Evolutionary conservation across 2,888 invertebrate species (phyloP), one percentile per base, ranked within the genome.

Genomic region (Tortrix viridana): DNA sequence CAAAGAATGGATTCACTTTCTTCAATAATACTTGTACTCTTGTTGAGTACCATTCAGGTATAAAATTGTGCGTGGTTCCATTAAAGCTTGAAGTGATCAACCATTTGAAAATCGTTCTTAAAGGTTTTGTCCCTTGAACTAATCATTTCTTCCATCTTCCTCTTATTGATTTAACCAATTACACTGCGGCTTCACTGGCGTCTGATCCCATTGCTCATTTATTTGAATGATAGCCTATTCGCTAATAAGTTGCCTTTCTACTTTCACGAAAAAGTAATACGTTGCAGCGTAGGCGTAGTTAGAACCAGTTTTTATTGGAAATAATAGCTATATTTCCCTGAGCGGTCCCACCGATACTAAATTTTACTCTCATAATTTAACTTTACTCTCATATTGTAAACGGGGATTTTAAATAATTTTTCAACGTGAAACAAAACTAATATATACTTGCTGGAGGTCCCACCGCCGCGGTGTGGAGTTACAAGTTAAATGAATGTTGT

Each of bases 391-490:
- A 65, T 71, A 60, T 50, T 64, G 57, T 57, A 32, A 67, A 69
- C 62, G 61, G 49, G 65, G 47, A 70, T 67, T 69, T 72, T 70
- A 67, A 68, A 66, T 71, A 65, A 70, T 70, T 70, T 69, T 72
- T 71, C 63, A 60, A 62, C 67, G 66, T 48, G 66, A 61, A 69
- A 67, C 68, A 65, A 67, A 71, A 67, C 69, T 65, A 69, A 69
- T 69, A n/a, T n/a, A n/a, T n/a, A 69, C 68, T 67, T 66, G 32
- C 60, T 67, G 58, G 65, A 38, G 22, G 43, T 46, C 18, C 16
- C 38, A 32, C 43, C 50, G 16, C 26, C 38, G 22, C 41, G 41
- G 23, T 23, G 48, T 55, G 41, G 58, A 58, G 63, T 47, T 53
- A 58, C 68, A 66, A 68, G 65, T 68, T 66, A 65, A 63, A 63